These are phyloP conservation scores for Amphibalanus amphitrite DNA, from an alignment of 1,140 invertebrate species.

Conservation along the genomic window DNA sequence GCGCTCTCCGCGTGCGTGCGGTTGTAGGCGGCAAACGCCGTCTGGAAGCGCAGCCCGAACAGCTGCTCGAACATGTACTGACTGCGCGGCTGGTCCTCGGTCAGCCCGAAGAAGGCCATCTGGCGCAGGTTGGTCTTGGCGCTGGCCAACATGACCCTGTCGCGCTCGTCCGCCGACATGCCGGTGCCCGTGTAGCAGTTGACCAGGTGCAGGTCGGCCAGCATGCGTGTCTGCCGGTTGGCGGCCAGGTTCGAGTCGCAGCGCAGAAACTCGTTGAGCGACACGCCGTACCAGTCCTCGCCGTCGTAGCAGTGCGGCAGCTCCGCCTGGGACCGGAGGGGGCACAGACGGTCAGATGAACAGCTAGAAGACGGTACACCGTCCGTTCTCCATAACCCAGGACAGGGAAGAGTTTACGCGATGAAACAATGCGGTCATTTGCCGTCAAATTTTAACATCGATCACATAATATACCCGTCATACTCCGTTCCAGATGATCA, in stretches of 20 bases:
- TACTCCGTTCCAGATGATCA: too few relatives aligned
- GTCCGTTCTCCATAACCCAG: too few relatives aligned
- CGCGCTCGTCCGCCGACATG: slow-evolving; percentile 43
- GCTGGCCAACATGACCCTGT: slow-evolving; percentile 70
- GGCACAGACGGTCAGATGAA: slow-evolving; percentile 2
- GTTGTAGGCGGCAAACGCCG: slow-evolving; percentile 78
- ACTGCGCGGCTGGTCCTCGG: slow-evolving; percentile 82
- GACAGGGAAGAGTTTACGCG: too few relatives aligned
- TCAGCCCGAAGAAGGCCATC: slow-evolving; percentile 94
- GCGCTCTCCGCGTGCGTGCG: slow-evolving; percentile 62
- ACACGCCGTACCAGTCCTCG: slow-evolving; percentile 42
- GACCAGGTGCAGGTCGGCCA: slow-evolving; percentile 81
- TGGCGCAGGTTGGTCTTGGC: slow-evolving; percentile 85
- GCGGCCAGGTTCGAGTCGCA: slow-evolving; percentile 85
- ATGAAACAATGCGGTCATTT: too few relatives aligned
- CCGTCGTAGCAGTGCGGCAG: slow-evolving; percentile 26
- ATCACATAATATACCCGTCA: too few relatives aligned
- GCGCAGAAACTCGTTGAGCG: slow-evolving; percentile 64
- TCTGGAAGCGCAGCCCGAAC: slow-evolving; percentile 79
- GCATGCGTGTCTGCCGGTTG: slow-evolving; percentile 94
- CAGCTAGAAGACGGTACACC: neutral
- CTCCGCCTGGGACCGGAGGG: slow-evolving; percentile 12
- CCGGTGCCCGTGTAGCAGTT: slow-evolving; percentile 84
- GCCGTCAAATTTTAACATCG: too few relatives aligned
- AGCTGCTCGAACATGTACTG: slow-evolving; percentile 95